Evolutionary conservation across 2,888 invertebrate genomes (phyloP), one percentile per base, ranked within the genome.

Genomic region (Teleiodes luculella): DNA sequence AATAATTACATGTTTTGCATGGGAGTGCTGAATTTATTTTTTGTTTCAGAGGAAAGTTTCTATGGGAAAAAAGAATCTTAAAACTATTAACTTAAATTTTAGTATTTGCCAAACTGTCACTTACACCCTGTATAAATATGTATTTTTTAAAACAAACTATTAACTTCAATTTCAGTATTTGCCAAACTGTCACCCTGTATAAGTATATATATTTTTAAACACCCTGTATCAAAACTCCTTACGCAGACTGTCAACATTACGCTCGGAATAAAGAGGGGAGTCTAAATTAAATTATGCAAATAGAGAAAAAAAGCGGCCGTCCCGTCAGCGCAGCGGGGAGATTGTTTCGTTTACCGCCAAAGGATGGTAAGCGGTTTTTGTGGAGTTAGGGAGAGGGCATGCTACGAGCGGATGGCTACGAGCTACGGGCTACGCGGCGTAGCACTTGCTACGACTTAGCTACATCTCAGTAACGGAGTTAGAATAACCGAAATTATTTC

Each of bases 261-360:
- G 30, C 46, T 45, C 24, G 49, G 49, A 51, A 35, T 33, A 47
- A 58, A 56, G 41, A 41, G 41, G 49, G 53, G 45, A 41, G 49
- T 50, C 54, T 49, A 64, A 67, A 68, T 69, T 67, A 64, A 67
- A 69, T 69, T 69, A 71, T 68, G 67, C 60, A 67, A 67, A 68
- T 70, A 30, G 57, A 52, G 56, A 58, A 65, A 67, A 57, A 67
- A 67, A 56, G 62, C 24, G 61, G 59, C 55, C 60, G 62, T 61
- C 58, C 52, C 20, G 24, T 8, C 33, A 48, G 45, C 56, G 58
- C 51, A 58, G 50, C 58, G 58, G 58, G 50, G 60, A 64, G 43
- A 63, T 64, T 62, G 64, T 60, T 54, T 51, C 45, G 47, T 56
- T 52, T 47, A 55, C 41, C 33, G 36, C 43, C 18, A 56, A 50